Conservation (phyloP, 2,888 invertebrate genomes). For the Netelia fuscicornis region DNA sequence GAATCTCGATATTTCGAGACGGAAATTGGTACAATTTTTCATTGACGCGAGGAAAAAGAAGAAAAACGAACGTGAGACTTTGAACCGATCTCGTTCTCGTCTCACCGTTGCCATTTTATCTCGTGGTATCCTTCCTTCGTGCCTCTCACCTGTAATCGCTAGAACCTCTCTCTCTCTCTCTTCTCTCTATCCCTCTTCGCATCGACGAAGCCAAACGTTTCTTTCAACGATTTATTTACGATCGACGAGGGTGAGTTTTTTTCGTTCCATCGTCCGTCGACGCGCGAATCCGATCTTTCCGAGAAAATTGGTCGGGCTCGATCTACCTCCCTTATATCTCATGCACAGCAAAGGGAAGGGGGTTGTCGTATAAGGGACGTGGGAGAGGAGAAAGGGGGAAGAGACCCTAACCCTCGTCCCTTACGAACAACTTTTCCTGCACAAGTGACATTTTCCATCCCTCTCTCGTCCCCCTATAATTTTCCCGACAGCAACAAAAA, state of each 20-base stretch:
- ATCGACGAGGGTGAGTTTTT: constrained; percentile 30
- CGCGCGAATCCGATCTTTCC: constrained; percentile 33
- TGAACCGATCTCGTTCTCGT: neutral
- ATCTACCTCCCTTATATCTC: constrained; percentile 40
- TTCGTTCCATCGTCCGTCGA: constrained; percentile 2
- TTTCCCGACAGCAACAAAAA: no score
- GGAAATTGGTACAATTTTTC: neutral
- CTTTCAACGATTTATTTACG: constrained; percentile 51
- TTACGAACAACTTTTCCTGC: neutral
- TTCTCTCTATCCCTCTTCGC: neutral
- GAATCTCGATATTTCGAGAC: constrained; percentile 1
- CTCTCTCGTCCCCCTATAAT: no score
- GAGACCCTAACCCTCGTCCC: no score
- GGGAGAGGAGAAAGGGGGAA: no score
- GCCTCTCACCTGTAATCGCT: neutral
- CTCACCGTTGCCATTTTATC: neutral
- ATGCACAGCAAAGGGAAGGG: constrained; percentile 14
- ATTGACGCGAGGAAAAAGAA: neutral
- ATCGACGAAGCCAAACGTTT: neutral
- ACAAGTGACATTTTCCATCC: no score
- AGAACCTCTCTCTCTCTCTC: constrained; percentile 7
- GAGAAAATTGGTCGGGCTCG: constrained; percentile 22
- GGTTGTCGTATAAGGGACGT: no score
- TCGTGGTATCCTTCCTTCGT: neutral
- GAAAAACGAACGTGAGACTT: neutral